Base-by-base conservation (phyloP, 53 echinoderm and acorn worm genomes). In the Crossaster papposus region DNA sequence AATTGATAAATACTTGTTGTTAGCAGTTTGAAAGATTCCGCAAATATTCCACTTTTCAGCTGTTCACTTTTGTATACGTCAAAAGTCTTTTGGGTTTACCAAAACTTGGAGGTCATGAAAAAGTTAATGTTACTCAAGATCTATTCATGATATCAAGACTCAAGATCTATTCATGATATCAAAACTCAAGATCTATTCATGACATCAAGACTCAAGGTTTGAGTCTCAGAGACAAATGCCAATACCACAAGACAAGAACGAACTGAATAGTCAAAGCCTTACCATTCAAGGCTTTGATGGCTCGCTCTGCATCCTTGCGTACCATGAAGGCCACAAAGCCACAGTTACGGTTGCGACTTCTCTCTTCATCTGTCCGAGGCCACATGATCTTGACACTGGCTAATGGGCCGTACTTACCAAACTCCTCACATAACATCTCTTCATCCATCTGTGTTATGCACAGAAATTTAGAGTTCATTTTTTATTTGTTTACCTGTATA, bases 311-410 rank as follows among this genome's bases (percentile, higher is more conserved):
- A 83, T 96, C 96, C 70, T 95, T 93, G 20, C 96, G 90, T 44
- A 93, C 96, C 98, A 98, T 98, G 94, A 87, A 98, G 22, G 98
- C 98, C 20, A 98, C 98, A 90, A 98, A 98, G 62, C 98, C 98
- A 55, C 98, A 98, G 89, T 98, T 98, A 51, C 98, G 96, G 78
- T 98, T 98, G 37, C 98, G 85, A 28, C 85, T 91, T 68, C 95
- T 93, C 68, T 98, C 98, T 77, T 94, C 98, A 20, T 98, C 98
- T 13, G 98, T 98, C 30, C 98, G 77, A 7, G 98, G 98, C 98
- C 98, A 98, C 98, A 98, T 98, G 92, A 98, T 98, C 86, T 98
- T 98, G 36, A 98, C 98, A 44, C 98, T 98, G 76, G 98, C 98
- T 62, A 98, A 91, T 1, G 98, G 98, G 26, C 98, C 98, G 68